Evolutionary conservation across 1,140 invertebrate genomes (phyloP).

Genomic region (Steinernema feltiae): DNA sequence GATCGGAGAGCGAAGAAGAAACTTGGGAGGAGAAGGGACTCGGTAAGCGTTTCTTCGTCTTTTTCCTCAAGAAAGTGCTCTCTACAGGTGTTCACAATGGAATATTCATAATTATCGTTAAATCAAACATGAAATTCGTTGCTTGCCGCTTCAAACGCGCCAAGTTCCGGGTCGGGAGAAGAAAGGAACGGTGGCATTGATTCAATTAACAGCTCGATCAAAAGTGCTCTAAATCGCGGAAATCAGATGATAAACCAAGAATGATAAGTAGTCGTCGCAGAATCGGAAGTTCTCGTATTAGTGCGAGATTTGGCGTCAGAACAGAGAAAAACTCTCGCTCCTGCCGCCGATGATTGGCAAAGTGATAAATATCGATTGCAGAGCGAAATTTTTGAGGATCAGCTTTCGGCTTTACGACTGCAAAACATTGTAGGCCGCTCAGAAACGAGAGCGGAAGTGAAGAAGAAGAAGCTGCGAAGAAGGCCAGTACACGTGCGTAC

Average conservation of each 20-base stretch:
- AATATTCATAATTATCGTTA: too few species aligned
- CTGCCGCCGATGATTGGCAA: background rate
- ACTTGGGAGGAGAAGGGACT: background rate
- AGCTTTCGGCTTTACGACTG: slow-evolving; percentile 7
- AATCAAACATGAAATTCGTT: too few species aligned
- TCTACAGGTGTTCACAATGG: too few species aligned
- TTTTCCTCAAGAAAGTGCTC: background rate
- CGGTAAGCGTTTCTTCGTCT: background rate
- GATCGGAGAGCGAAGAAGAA: background rate
- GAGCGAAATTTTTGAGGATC: background rate
- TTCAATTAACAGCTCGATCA: too few species aligned
- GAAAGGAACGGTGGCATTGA: too few species aligned
- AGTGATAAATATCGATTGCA: slow-evolving; percentile 12
- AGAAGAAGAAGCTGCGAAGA: background rate
- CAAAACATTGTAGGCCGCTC: background rate
- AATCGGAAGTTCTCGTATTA: background rate
- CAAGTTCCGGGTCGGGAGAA: too few species aligned
- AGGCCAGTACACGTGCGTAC: background rate
- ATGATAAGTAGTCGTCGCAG: too few species aligned
- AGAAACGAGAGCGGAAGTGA: background rate
- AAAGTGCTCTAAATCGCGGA: too few species aligned
- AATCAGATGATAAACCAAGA: too few species aligned
- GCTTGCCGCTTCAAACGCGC: too few species aligned
- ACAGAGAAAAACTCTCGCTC: background rate
- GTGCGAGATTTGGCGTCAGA: background rate